Evolutionary conservation across 2,113 vertebrate genomes (phyloP).

Genomic region (Prionailurus bengalensis): DNA sequence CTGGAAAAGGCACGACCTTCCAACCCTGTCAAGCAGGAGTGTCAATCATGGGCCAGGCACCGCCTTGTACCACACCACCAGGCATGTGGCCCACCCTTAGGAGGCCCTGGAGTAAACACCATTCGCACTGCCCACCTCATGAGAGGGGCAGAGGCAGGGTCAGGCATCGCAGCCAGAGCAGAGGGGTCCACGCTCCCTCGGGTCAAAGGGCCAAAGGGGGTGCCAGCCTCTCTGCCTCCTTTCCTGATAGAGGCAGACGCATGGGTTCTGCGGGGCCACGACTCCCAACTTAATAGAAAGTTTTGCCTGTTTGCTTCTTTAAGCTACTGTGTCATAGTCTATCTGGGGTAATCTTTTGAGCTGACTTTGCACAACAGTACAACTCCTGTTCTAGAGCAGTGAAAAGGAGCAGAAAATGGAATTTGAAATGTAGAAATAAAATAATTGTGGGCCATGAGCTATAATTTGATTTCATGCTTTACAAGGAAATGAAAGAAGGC

Average conservation of each 20-base stretch:
- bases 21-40: not conserved
- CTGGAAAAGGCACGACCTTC: not conserved
- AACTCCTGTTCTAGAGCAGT: slow-evolving; percentile 82
- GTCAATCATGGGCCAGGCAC: not conserved
- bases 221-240: not conserved
- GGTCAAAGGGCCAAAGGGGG: not conserved
- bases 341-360: slow-evolving; percentile 83
- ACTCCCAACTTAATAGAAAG: not conserved
- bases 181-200: not conserved
- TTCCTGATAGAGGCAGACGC: not conserved
- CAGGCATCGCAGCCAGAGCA: not conserved
- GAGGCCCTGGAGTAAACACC: not conserved
- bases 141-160: not conserved
- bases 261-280: not conserved
- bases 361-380: slow-evolving; percentile 83
- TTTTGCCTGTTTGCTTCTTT: slow-evolving; percentile 62
- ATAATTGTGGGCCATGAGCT: slow-evolving; percentile 85
- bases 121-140: not conserved
- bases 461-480: slow-evolving; percentile 92
- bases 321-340: slow-evolving; percentile 78
- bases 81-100: not conserved
- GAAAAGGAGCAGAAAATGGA: slow-evolving; percentile 87
- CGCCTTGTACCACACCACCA: not conserved
- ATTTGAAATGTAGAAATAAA: slow-evolving; percentile 89
- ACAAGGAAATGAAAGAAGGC: slow-evolving; percentile 89